phyloP scores from a whole-genome alignment of 2,888 invertebrate genomes.

The Scrobipalpa costella region DNA sequence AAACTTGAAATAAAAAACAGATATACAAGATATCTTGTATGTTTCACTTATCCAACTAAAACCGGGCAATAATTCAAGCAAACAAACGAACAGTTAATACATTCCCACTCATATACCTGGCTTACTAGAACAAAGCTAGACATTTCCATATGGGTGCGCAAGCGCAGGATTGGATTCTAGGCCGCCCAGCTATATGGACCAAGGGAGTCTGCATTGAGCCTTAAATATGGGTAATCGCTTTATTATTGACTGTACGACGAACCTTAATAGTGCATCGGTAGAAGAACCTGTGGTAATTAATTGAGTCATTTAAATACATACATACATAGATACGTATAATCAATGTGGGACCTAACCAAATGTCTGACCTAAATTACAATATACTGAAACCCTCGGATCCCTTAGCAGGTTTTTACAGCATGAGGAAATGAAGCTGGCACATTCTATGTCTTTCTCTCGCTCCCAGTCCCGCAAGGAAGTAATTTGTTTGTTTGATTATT shows the following conservation, averaged over 20 bases:
- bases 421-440: too few species aligned
- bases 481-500: too few species aligned
- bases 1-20: too few species aligned
- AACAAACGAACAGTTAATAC: neutral
- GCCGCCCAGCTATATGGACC: neutral
- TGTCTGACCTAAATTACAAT: too few species aligned
- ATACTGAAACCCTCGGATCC: too few species aligned
- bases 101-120: neutral
- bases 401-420: too few species aligned
- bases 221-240: neutral
- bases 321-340: too few species aligned
- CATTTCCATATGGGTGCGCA: neutral
- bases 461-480: too few species aligned
- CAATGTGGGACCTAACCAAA: too few species aligned
- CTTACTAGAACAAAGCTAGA: neutral
- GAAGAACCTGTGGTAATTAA: neutral
- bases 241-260: neutral
- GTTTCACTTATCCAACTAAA: neutral
- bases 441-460: too few species aligned
- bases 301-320: neutral
- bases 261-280: neutral
- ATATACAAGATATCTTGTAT: too few species aligned
- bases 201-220: slow-evolving; percentile 9
- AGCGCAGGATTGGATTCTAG: neutral
- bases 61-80: neutral